Evolutionary conservation across 2,888 invertebrate species (phyloP).

Genomic region (Eupelmus urozonus): DNA sequence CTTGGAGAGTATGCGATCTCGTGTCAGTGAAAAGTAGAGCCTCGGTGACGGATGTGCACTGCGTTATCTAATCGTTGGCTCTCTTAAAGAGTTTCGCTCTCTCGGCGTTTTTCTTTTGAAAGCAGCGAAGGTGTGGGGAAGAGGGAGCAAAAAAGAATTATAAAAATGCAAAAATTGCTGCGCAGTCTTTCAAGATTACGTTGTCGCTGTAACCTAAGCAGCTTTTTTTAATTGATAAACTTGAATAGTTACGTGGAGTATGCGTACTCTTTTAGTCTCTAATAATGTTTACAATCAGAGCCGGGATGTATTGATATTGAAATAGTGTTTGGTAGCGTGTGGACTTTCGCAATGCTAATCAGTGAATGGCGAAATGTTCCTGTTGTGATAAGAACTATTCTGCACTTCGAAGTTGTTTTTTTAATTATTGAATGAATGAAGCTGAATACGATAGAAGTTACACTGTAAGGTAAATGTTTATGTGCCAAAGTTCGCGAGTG

Average conservation of each 20-base stretch:
- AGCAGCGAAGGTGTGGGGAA: neutral
- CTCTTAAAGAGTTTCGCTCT: conserved; percentile 21
- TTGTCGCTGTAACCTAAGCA: neutral
- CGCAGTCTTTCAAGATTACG: neutral
- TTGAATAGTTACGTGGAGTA: neutral
- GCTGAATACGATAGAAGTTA: too few relatives aligned
- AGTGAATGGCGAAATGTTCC: neutral
- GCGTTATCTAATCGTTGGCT: conserved; percentile 35
- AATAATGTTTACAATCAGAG: neutral
- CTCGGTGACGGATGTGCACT: conserved; percentile 32
- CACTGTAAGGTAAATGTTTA: too few relatives aligned
- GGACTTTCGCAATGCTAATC: neutral
- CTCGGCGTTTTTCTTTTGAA: neutral
- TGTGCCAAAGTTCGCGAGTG: too few relatives aligned
- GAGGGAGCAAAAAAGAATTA: conserved; percentile 8
- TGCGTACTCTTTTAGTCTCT: neutral
- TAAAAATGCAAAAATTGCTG: conserved; percentile 23
- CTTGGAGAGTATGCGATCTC: too few relatives aligned
- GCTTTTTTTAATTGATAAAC: neutral
- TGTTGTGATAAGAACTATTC: too few relatives aligned
- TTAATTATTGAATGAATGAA: too few relatives aligned
- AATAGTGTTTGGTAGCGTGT: neutral
- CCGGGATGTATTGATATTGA: neutral
- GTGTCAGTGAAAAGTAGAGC: too few relatives aligned
- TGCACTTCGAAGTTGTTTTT: too few relatives aligned